phyloP scores from a whole-genome alignment of 2,888 invertebrate species.

The Ormyrus pomaceus region DNA sequence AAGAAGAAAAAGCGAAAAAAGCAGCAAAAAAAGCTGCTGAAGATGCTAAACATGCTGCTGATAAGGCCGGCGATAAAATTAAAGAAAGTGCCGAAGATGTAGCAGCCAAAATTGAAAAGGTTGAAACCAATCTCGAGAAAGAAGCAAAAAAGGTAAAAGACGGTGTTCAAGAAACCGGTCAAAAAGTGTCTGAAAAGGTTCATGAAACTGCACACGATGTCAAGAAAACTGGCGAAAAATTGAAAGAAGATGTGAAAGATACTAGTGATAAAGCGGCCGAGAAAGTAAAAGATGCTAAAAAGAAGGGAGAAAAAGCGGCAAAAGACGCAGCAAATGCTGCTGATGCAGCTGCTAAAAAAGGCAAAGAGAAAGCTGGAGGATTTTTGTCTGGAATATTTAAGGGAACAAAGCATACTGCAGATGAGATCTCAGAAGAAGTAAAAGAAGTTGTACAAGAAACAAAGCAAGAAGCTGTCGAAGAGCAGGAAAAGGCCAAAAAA shows the following conservation, averaged over 20 bases:
- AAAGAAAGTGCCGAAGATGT: no score
- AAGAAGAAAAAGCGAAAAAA: constrained; percentile 59
- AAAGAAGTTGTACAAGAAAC: no score
- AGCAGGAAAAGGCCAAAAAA: constrained; percentile 50
- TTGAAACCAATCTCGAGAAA: neutral
- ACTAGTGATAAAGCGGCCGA: neutral
- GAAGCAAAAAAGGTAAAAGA: neutral
- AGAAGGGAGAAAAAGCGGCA: constrained; percentile 30
- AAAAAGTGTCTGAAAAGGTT: constrained; percentile 26
- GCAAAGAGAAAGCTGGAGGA: no score
- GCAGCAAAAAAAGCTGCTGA: constrained; percentile 33
- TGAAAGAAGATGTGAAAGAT: no score
- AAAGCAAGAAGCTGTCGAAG: no score
- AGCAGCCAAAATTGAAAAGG: neutral
- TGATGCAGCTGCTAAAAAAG: no score
- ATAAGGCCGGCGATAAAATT: constrained; percentile 53
- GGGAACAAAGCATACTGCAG: no score
- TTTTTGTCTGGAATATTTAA: no score
- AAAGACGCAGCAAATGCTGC: constrained; percentile 39
- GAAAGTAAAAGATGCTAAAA: constrained; percentile 32
- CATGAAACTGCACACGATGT: constrained; percentile 58
- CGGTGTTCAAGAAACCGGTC: constrained; percentile 31
- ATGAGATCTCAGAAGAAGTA: constrained; percentile 59
- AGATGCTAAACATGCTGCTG: constrained; percentile 54
- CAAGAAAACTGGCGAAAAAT: no score